A percentile compares a stretch with the other conserved stretches of the same genome.
phyloP scores from a whole-genome alignment of 2,888 invertebrate species.

The Diploptera punctata region DNA sequence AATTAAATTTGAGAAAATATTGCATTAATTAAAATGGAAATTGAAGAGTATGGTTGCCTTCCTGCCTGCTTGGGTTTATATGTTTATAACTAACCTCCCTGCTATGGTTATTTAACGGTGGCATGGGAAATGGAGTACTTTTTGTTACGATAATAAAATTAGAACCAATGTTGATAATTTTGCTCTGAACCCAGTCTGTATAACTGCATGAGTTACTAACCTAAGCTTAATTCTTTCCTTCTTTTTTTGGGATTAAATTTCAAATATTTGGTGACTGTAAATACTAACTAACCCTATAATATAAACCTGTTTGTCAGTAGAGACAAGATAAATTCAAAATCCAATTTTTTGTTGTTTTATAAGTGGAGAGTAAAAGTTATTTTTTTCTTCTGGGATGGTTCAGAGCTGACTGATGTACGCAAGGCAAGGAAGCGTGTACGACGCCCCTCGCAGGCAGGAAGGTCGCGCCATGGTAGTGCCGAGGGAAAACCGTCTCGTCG shows the following conservation, averaged over 20 bases:
- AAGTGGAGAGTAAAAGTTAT: slow-evolving; percentile 4
- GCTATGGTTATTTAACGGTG: slow-evolving; percentile 38
- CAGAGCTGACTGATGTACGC: slow-evolving; percentile 55
- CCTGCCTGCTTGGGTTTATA: slow-evolving; percentile 41
- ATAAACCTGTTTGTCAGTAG: neutral
- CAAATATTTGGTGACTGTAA: slow-evolving; percentile 29
- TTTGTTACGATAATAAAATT: slow-evolving; percentile 29
- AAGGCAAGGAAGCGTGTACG: slow-evolving; percentile 52
- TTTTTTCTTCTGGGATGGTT: slow-evolving; percentile 31
- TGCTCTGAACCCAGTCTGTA: slow-evolving; percentile 27
- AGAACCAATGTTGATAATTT: slow-evolving; percentile 23
- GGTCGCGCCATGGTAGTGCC: slow-evolving; percentile 37
- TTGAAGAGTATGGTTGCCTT: slow-evolving; percentile 33
- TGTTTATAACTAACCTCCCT: slow-evolving; percentile 38
- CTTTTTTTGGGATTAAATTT: slow-evolving; percentile 28
- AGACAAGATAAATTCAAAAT: neutral
- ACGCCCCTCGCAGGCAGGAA: slow-evolving; percentile 52
- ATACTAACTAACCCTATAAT: slow-evolving; percentile 17
- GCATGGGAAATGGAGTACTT: slow-evolving; percentile 39
- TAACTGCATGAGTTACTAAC: slow-evolving; percentile 35
- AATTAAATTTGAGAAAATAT: neutral
- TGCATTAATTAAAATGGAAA: slow-evolving; percentile 18
- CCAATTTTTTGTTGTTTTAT: neutral
- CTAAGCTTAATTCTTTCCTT: slow-evolving; percentile 32
- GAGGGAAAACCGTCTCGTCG: slow-evolving; percentile 35